Evolutionary conservation across 2,888 invertebrate species (phyloP).

Genomic region (Archips crataeganus): DNA sequence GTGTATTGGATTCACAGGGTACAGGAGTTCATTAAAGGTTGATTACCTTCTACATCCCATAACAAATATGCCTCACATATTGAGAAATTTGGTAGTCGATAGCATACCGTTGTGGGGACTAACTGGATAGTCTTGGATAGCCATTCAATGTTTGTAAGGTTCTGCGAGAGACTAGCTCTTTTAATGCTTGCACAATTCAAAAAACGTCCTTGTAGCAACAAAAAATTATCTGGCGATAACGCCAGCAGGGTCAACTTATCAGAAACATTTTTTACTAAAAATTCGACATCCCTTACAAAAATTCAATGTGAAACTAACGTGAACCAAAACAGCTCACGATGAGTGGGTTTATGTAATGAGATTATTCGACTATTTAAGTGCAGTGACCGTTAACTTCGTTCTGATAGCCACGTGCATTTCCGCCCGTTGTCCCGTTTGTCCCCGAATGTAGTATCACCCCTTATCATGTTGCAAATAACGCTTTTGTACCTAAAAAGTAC

Average conservation of each 20-base stretch:
- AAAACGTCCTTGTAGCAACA: neutral
- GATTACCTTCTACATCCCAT: too few relatives aligned
- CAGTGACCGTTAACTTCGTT: conserved; percentile 25
- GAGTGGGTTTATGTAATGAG: conserved; percentile 25
- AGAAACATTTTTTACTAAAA: neutral
- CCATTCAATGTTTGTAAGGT: too few relatives aligned
- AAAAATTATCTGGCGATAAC: neutral
- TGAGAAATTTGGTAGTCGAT: neutral
- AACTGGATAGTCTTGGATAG: too few relatives aligned
- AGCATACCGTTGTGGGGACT: neutral
- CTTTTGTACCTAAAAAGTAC: neutral
- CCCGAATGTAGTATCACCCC: conserved; percentile 30
- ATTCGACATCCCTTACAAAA: neutral
- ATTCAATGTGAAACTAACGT: neutral
- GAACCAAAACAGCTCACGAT: neutral
- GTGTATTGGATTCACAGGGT: too few relatives aligned
- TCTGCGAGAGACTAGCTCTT: neutral
- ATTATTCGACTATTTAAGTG: conserved; percentile 24
- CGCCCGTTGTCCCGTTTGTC: conserved; percentile 30
- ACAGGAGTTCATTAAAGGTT: too few relatives aligned
- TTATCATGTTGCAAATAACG: conserved; percentile 37
- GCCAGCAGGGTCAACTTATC: neutral
- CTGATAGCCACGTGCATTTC: conserved; percentile 43
- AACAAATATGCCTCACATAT: too few relatives aligned
- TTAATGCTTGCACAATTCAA: neutral